Percentiles rank a stretch among this genome's conserved stretches.
phyloP scores from a whole-genome alignment of 2,113 vertebrate genomes.

The Phyllostomus hastatus region DNA sequence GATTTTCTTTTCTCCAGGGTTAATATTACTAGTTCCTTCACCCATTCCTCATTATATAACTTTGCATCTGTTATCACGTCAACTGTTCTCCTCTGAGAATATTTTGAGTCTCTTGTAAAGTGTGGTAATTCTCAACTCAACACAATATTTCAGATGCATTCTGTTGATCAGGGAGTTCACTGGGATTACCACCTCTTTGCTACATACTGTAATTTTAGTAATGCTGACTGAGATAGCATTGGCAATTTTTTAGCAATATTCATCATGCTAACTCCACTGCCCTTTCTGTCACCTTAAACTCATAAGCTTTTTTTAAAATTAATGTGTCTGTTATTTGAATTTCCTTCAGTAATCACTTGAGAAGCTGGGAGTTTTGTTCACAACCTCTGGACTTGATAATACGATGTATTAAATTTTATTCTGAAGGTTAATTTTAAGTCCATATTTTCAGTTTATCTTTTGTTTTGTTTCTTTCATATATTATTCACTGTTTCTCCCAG shows the following conservation, averaged over 20 bases:
- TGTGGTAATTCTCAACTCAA: constrained; percentile 22
- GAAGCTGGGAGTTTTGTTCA: neutral
- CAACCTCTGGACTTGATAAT: neutral
- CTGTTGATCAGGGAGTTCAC: neutral
- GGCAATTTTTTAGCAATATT: constrained; percentile 4
- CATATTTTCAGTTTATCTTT: neutral
- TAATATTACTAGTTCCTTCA: constrained; percentile 15
- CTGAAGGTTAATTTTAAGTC: constrained; percentile 18
- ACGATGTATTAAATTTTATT: constrained; percentile 29
- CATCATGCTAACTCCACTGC: neutral
- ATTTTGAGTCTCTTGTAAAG: neutral
- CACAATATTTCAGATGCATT: neutral
- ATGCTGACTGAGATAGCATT: neutral
- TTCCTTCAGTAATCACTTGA: constrained; percentile 11
- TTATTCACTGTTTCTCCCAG: neutral
- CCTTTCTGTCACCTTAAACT: constrained; percentile 3
- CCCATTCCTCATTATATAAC: constrained; percentile 1
- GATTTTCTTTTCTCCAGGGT: neutral
- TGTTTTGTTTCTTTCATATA: constrained; percentile 12
- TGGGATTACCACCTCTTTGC: neutral
- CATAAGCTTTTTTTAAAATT: neutral
- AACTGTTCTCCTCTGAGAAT: neutral
- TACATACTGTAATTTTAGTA: neutral
- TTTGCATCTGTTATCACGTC: neutral
- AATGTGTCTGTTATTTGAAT: constrained; percentile 10